These are phyloP conservation scores for Drosophila auraria DNA, from an alignment of 1,140 invertebrate genomes.

Conservation along the genomic window DNA sequence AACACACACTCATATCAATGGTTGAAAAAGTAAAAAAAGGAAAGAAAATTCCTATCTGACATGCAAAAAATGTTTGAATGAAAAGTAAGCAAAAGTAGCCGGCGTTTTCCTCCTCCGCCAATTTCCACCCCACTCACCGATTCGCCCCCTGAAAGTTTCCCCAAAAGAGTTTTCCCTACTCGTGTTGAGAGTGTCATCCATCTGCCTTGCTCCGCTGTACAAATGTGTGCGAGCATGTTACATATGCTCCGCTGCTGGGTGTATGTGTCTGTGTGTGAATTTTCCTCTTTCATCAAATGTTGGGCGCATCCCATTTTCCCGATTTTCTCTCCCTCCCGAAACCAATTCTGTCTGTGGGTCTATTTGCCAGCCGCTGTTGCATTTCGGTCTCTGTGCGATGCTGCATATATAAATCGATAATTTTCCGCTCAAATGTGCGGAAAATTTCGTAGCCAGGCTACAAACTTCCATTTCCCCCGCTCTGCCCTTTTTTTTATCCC, in stretches of 20 bases:
- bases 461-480: constrained; percentile 6
- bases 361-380: constrained; percentile 75
- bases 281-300: constrained; percentile 51
- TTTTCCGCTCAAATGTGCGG: constrained; percentile 83
- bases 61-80: constrained; percentile 74
- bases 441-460: constrained; percentile 74
- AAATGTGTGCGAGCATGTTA: constrained; percentile 46
- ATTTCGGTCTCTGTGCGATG: constrained; percentile 48
- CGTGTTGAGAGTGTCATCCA: constrained; percentile 44
- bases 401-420: constrained; percentile 80
- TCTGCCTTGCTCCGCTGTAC: constrained; percentile 26
- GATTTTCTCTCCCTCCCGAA: constrained; percentile 1
- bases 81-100: constrained; percentile 79
- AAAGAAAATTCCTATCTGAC: constrained; percentile 50
- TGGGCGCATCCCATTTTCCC: constrained; percentile 43
- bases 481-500: constrained; percentile 3
- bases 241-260: constrained; percentile 20
- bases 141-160: constrained; percentile 12
- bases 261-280: constrained; percentile 16
- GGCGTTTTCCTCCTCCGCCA: constrained; percentile 6
- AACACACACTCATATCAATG: constrained; percentile 5
- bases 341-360: constrained; percentile 48
- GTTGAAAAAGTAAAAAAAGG: background rate
- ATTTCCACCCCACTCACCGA: constrained; percentile 14
- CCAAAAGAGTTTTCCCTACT: constrained; percentile 21